phyloP scores from a whole-genome alignment of 2,888 invertebrate species.

The Machimus rusticus region DNA sequence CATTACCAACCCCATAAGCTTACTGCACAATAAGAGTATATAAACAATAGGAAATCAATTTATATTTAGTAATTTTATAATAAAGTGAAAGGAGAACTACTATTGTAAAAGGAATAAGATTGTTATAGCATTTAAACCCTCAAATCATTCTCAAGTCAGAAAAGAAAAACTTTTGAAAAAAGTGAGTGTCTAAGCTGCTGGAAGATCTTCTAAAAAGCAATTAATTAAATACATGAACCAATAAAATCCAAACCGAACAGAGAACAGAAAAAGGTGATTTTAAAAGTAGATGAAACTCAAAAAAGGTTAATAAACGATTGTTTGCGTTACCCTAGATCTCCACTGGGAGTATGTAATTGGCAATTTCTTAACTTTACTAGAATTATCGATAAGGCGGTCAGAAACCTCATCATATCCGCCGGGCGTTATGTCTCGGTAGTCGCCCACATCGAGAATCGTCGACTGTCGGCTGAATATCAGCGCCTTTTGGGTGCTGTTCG shows the following conservation, averaged over 20 bases:
- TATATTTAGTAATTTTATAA: constrained; percentile 13
- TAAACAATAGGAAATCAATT: not conserved
- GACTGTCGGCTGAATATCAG: constrained; percentile 27
- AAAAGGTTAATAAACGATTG: constrained; percentile 44
- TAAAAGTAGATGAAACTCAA: constrained; percentile 10
- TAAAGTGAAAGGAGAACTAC: not conserved
- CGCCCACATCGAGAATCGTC: constrained; percentile 47
- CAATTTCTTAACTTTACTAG: constrained; percentile 63
- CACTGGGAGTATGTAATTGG: constrained; percentile 69
- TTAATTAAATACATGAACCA: not conserved
- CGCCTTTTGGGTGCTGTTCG: constrained; percentile 38
- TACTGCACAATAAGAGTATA: constrained; percentile 10
- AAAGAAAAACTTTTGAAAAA: constrained; percentile 8
- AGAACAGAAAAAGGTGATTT: constrained; percentile 38
- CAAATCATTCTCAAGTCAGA: constrained; percentile 3
- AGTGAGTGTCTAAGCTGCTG: not conserved
- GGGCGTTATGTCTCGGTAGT: constrained; percentile 40
- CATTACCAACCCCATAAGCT: constrained; percentile 63
- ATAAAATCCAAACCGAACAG: not conserved
- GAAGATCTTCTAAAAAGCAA: not conserved
- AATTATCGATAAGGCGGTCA: constrained; percentile 62
- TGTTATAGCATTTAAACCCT: not conserved
- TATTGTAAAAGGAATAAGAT: not conserved
- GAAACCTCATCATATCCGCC: constrained; percentile 64
- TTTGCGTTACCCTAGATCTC: constrained; percentile 67